Percentiles rank a stretch among this genome's conserved stretches.
Conservation (phyloP, 2,797 vertebrate genomes). For the Gobionotothen gibberifrons region DNA sequence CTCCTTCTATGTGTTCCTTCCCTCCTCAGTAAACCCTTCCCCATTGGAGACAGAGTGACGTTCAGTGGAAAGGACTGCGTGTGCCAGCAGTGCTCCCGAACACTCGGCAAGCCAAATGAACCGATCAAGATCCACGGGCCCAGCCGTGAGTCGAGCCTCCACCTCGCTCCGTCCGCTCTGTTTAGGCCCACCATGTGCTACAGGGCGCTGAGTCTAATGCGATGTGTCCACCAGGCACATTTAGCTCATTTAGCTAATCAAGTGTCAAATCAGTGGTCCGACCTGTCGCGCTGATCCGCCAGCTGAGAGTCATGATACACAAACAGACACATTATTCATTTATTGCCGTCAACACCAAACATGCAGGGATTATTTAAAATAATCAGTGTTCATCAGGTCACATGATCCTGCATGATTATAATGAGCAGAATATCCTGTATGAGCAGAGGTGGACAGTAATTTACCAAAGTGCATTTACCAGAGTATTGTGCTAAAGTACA, state of each 20-base stretch:
- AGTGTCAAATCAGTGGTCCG: conserved; percentile 56
- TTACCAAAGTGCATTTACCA: too few relatives aligned
- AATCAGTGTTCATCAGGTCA: conserved; percentile 2
- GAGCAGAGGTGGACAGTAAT: neutral
- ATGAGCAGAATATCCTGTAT: neutral
- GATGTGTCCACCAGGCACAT: conserved; percentile 50
- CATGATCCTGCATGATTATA: neutral
- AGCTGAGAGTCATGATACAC: conserved; percentile 46
- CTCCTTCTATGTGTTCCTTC: conserved; percentile 11
- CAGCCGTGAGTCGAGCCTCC: conserved; percentile 87
- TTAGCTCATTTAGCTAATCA: conserved; percentile 68
- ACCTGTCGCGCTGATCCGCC: conserved; percentile 53
- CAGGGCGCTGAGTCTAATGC: conserved; percentile 36
- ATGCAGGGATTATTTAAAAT: conserved; percentile 6
- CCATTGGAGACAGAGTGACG: conserved; percentile 97
- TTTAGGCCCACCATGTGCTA: conserved; percentile 42
- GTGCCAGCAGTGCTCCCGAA: conserved; percentile 95
- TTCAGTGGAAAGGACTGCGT: conserved; percentile 98
- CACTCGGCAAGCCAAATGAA: conserved; percentile 90
- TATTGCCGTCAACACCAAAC: conserved; percentile 21
- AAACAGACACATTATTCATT: conserved; percentile 50
- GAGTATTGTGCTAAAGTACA: too few relatives aligned
- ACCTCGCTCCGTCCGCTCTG: conserved; percentile 50
- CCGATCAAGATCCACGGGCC: conserved; percentile 98
- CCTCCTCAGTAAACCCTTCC: conserved; percentile 92